phyloP scores from a whole-genome alignment of 2,113 vertebrate genomes.

The Xenopus laevis region DNA sequence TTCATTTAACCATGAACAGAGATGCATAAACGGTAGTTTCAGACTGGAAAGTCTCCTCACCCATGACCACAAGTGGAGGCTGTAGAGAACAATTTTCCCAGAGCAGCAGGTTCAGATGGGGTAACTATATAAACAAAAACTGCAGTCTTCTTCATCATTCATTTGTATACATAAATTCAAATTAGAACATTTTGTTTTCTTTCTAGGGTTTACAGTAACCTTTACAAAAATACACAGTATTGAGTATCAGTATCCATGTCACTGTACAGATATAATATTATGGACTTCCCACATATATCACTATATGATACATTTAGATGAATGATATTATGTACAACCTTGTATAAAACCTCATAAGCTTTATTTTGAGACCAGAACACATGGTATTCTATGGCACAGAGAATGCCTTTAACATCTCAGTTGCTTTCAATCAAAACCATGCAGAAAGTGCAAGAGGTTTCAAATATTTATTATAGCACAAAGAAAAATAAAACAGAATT shows the following conservation, averaged over 20 bases:
- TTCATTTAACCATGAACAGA: too few relatives aligned
- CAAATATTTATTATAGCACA: slow-evolving; percentile 31
- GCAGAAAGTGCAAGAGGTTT: slow-evolving; percentile 18
- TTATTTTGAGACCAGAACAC: not conserved
- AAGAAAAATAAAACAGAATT: slow-evolving; percentile 34
- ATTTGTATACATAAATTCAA: too few relatives aligned
- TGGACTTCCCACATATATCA: not conserved
- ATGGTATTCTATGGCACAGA: not conserved
- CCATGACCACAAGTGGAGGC: too few relatives aligned
- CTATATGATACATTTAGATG: not conserved
- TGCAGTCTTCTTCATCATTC: too few relatives aligned
- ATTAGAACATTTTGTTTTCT: too few relatives aligned
- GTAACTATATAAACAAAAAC: too few relatives aligned
- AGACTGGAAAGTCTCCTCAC: too few relatives aligned
- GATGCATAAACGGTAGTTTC: too few relatives aligned
- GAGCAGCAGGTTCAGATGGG: too few relatives aligned
- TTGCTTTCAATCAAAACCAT: slow-evolving; percentile 12
- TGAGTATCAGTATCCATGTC: not conserved
- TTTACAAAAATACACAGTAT: not conserved
- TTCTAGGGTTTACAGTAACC: not conserved
- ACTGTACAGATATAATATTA: not conserved
- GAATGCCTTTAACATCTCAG: not conserved
- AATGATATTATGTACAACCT: too few relatives aligned
- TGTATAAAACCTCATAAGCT: not conserved
- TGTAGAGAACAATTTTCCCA: too few relatives aligned